Percentiles rank a stretch among this genome's conserved stretches.
phyloP scores from a whole-genome alignment of 2,113 vertebrate genomes.

The Oreotrochilus melanogaster region DNA sequence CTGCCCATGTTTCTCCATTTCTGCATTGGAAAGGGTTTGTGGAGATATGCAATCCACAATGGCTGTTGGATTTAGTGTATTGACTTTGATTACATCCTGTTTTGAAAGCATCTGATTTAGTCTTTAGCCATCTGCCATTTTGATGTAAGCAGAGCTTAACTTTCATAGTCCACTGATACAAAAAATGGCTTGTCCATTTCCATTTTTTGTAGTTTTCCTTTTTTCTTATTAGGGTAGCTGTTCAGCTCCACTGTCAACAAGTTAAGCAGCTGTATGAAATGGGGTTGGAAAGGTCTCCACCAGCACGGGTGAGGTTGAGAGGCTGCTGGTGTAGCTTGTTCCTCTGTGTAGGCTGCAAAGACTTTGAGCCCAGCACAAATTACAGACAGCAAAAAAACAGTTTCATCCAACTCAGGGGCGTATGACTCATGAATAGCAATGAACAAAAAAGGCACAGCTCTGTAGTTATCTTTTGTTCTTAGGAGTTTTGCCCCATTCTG shows the following conservation, averaged over 20 bases:
- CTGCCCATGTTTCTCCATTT: fast-evolving
- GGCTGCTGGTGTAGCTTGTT: background rate
- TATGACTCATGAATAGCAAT: background rate
- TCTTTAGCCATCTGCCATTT: background rate
- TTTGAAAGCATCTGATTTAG: background rate
- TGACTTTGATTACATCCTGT: background rate
- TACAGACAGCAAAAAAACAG: background rate
- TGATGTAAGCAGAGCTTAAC: background rate
- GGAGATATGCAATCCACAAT: background rate
- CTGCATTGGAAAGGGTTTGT: fast-evolving
- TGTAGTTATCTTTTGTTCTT: background rate
- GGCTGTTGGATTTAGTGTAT: background rate
- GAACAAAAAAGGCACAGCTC: background rate
- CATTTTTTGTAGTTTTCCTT: background rate
- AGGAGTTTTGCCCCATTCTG: background rate
- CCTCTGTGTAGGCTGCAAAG: background rate
- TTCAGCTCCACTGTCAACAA: background rate
- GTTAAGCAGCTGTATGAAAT: background rate
- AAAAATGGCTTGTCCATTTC: background rate
- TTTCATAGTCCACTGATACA: background rate
- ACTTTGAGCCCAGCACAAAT: background rate
- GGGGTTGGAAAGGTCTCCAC: background rate
- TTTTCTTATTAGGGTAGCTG: background rate
- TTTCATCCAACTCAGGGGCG: background rate
- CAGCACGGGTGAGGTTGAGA: background rate